Evolutionary conservation across 1,140 invertebrate genomes (phyloP), one percentile per base, ranked within the genome.

Genomic region (Drosophila aff.): DNA sequence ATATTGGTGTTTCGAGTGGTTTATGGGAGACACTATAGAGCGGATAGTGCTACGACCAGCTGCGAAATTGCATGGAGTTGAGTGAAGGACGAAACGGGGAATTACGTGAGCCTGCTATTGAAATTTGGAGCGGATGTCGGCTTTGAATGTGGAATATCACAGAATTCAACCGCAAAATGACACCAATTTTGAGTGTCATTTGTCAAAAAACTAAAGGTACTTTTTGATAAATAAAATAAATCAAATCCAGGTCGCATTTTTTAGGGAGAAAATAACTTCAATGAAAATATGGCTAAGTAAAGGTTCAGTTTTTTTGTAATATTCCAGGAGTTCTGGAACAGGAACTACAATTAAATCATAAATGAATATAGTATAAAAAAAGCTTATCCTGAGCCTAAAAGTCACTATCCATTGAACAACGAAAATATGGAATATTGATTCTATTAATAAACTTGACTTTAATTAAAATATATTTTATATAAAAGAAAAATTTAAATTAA

Each of bases 1-100:
- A 83, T 87, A 87, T 87, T 87, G 84, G 52, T 62, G 73, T 78
- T 75, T 84, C 58, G 63, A 84, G 81, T 75, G 65, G 67, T 59
- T 82, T 76, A 87, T 65, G 49, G 53, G 21, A n/a, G 36, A 21
- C 38, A 57, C 53, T 40, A 16, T 57, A 15, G 69, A 47, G 28
- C 40, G 28, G 43, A 67, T 73, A 49, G 63, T 31, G 46, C 26
- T 61, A 61, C 33, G 59, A 26, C 57, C 28, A 31, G 58, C 36
- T 43, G 38, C 15, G 43, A 61, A 79, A 71, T 63, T 46, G 74
- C 23, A 74, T 36, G 31, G n/a, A 38, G 49, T 67, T 71, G 52
- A 43, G 21, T 33, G 43, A 40, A n/a, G 55, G 21, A 44, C 38
- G 38, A 50, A 65, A 7, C 40, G n/a, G 40, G 40, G 31, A 21